Evolutionary conservation across 2,797 vertebrate genomes (phyloP).

Genomic region (Danio kyathit): DNA sequence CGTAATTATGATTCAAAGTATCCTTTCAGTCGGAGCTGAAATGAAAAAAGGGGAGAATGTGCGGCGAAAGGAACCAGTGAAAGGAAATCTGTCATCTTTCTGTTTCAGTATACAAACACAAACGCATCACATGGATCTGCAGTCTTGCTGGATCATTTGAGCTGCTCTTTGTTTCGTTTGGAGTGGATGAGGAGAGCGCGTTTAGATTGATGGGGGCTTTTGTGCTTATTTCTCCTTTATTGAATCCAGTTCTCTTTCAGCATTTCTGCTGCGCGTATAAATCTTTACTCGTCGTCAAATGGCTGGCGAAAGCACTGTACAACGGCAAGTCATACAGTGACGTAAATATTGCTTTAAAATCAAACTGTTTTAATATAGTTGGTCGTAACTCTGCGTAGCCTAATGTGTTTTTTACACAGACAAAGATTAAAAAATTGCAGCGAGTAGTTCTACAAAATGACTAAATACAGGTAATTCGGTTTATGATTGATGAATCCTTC

Average conservation of each 20-base stretch:
- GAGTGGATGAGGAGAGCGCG: conserved; percentile 32
- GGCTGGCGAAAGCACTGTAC: conserved; percentile 2
- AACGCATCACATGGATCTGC: neutral
- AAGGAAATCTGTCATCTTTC: conserved; percentile 27
- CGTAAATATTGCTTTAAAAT: neutral
- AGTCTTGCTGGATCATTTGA: conserved; percentile 22
- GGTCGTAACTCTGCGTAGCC: neutral
- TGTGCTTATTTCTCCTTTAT: conserved; percentile 35
- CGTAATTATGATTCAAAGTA: conserved; percentile 42
- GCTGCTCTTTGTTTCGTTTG: conserved; percentile 25
- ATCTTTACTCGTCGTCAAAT: conserved; percentile 14
- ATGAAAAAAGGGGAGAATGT: conserved; percentile 29
- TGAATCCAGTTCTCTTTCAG: conserved; percentile 23
- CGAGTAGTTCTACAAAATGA: neutral
- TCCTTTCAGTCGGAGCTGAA: conserved; percentile 26
- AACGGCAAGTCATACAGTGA: neutral
- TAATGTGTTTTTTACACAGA: neutral
- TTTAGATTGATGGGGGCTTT: conserved; percentile 39
- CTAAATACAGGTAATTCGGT: neutral
- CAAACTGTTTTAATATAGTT: neutral
- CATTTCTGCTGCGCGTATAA: neutral
- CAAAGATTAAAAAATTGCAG: neutral
- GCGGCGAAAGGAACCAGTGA: conserved; percentile 21
- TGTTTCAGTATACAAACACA: neutral
- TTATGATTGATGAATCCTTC: neutral